Percentiles rank a stretch among this genome's conserved stretches.
phyloP scores from a whole-genome alignment of 2,888 invertebrate species.

The Cosmorhoe ocellata region DNA sequence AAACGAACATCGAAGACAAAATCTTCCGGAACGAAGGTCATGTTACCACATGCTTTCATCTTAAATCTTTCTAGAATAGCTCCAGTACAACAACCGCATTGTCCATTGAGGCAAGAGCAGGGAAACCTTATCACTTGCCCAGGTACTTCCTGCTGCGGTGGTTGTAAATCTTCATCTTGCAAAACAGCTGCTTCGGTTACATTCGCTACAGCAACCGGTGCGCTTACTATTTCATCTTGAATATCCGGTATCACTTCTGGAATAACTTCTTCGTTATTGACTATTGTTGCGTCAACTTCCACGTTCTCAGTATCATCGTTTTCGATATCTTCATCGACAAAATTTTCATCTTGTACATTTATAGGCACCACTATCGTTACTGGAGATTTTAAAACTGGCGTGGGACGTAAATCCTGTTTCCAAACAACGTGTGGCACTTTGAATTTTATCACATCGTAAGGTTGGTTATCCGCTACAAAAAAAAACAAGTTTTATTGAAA shows the following conservation, averaged over 20 bases:
- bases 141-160: constrained; percentile 49
- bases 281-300: constrained; percentile 32
- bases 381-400: constrained; percentile 67
- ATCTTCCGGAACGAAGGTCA: constrained; percentile 90
- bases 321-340: constrained; percentile 42
- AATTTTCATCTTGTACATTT: constrained; percentile 61
- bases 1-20: constrained; percentile 90
- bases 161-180: constrained; percentile 45
- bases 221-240: constrained; percentile 32
- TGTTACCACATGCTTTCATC: constrained; percentile 90
- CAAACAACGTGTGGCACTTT: constrained; percentile 61
- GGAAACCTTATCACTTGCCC: constrained; percentile 82
- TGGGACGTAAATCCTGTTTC: constrained; percentile 63
- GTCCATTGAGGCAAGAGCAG: constrained; percentile 83
- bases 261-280: constrained; percentile 34
- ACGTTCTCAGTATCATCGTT: constrained; percentile 41
- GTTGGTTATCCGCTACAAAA: constrained; percentile 43
- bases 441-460: constrained; percentile 61
- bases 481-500: constrained; percentile 1
- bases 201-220: constrained; percentile 36
- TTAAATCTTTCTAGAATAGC: constrained; percentile 84
- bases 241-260: constrained; percentile 33
- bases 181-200: constrained; percentile 46
- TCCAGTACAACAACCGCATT: constrained; percentile 88
- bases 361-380: constrained; percentile 68